Percentiles rank a stretch among this genome's conserved stretches.
These are phyloP conservation scores for Paralichthys olivaceus DNA, from an alignment of 2,113 vertebrate species.

Conservation along the genomic window DNA sequence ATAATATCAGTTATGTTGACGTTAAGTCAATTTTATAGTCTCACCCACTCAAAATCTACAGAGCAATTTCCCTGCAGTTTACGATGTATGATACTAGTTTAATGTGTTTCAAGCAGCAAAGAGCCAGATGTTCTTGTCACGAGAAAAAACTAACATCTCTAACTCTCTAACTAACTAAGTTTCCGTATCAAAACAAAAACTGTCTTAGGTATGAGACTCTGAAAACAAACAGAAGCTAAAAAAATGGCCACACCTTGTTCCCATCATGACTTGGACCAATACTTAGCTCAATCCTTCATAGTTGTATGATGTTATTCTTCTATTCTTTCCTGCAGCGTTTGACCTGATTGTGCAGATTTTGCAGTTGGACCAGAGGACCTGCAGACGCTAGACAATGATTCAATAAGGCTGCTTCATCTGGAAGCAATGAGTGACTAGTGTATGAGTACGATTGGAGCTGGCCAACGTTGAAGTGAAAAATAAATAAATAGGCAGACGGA, in stretches of 20 bases:
- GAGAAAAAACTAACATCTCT: conserved; percentile 17
- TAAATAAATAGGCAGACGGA: background rate
- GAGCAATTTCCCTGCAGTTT: background rate
- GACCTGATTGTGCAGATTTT: conserved; percentile 22
- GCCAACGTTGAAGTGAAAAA: background rate
- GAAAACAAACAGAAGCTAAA: conserved; percentile 28
- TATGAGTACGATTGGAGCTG: conserved; percentile 1
- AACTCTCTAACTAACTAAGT: conserved; percentile 9
- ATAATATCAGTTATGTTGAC: conserved; percentile 11
- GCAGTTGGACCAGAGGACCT: conserved; percentile 48
- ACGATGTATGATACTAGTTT: background rate
- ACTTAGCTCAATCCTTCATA: conserved; percentile 34
- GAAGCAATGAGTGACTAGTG: conserved; percentile 42
- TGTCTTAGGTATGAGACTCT: conserved; percentile 30
- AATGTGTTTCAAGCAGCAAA: conserved; percentile 5
- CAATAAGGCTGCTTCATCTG: conserved; percentile 39
- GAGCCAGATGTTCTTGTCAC: background rate
- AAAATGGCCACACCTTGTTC: conserved; percentile 40
- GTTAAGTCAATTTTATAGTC: conserved; percentile 9
- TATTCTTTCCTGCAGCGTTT: conserved; percentile 25
- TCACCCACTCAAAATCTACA: background rate
- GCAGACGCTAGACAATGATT: conserved; percentile 29
- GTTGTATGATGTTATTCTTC: conserved; percentile 7
- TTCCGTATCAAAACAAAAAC: conserved; percentile 53
- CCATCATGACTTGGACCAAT: conserved; percentile 44